Evolutionary conservation across 2,113 vertebrate species (phyloP), one percentile per base, ranked within the genome.

Genomic region (Clarias magur): DNA sequence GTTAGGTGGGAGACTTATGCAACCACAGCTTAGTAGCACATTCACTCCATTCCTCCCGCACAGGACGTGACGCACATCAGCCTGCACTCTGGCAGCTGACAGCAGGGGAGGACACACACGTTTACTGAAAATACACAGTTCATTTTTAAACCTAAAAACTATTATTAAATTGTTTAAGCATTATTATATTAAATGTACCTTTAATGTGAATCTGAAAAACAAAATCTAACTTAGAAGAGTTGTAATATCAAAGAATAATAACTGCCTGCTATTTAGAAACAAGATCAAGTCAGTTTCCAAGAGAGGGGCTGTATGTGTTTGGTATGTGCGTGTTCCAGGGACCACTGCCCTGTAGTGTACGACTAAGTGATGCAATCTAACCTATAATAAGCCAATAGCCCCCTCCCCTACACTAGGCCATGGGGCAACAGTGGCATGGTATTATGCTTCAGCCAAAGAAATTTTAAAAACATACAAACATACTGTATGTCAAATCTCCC

Each of bases 11-110:
- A 63, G 83, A 79, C 87, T 88, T 90, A 89, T 80, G 79, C 89
- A 90, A 89, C 83, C 63, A 60, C 57, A 76, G 76, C 82, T 84
- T 84, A 84, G 80, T 23, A 72, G 54, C 65, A 85, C 67, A 65
- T 62, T 82, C 7, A 62, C 75, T 85, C 9, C 16, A 15, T 63
- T 75, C 57, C 83, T 65, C 34, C 3, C 4, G 87, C 85, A 80
- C 30, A 90, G 87, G 82, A 90, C n/a, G 38, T 87, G 86, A 87
- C 84, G 60, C 60, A 79, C 30, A 80, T 85, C 78, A 88, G 72
- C 25, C 68, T 72, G 48, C 38, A 79, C 42, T 60, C 53, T n/a
- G 21, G 42, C 27, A 87, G 56, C 25, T 25, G 54, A 70, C 82
- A 85, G 87, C 73, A 89, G 88, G 68, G 82, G 86, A 72, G 34